A percentile compares a stretch with the other conserved stretches of the same genome.
These are phyloP conservation scores for Crotalus helleri DNA, from an alignment of 2,113 vertebrate genomes.

Conservation along the genomic window DNA sequence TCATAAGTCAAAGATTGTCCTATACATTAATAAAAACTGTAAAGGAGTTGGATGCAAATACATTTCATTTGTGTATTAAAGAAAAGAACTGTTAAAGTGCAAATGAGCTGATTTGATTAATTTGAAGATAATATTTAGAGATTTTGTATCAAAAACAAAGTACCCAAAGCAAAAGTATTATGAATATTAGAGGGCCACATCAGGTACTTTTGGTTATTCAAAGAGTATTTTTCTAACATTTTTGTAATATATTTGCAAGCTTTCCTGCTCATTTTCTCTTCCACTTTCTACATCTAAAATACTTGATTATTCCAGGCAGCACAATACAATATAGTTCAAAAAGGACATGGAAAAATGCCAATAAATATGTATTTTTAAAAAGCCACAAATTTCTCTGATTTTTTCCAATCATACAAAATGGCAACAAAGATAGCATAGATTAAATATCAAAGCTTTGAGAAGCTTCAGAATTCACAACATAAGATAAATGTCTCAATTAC, in stretches of 20 bases:
- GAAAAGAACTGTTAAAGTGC: neutral
- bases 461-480: conserved; percentile 6
- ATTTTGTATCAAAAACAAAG: neutral
- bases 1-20: neutral
- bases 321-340: conserved; percentile 18
- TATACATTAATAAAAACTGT: neutral
- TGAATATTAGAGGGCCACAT: neutral
- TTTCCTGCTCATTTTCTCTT: conserved; percentile 29
- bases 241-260: conserved; percentile 32
- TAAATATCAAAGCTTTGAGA: conserved; percentile 5
- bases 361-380: neutral
- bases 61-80: neutral
- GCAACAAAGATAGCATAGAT: neutral
- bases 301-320: conserved; percentile 35
- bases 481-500: neutral
- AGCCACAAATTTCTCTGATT: neutral
- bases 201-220: neutral
- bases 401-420: neutral
- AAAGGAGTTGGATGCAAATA: neutral
- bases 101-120: neutral
- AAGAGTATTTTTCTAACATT: conserved; percentile 23
- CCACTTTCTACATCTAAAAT: conserved; percentile 22
- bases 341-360: conserved; percentile 2
- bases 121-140: neutral
- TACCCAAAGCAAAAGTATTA: neutral